A percentile compares a stretch with the other conserved stretches of the same genome.
These are phyloP conservation scores for Micronisus gabar DNA, from an alignment of 2,113 vertebrate species.

Conservation along the genomic window DNA sequence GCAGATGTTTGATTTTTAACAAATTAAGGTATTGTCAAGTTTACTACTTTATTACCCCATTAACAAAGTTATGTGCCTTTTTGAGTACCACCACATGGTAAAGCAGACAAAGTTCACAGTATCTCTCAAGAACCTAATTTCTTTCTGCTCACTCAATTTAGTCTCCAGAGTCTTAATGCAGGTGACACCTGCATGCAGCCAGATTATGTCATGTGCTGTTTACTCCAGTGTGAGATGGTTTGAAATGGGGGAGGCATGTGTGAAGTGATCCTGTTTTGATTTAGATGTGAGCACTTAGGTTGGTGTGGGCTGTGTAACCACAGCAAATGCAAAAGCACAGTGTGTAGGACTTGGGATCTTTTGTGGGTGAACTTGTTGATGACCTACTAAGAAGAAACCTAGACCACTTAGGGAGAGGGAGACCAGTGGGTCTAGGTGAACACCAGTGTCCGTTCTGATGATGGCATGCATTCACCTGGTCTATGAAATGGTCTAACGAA, in stretches of 20 bases:
- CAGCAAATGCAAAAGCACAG: background rate
- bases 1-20: background rate
- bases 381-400: background rate
- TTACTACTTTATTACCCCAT: background rate
- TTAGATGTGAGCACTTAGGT: background rate
- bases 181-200: accelerated
- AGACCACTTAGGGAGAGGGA: background rate
- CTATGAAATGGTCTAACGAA: background rate
- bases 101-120: background rate
- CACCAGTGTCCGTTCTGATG: accelerated
- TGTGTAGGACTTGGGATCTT: background rate
- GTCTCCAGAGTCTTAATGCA: background rate
- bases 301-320: background rate
- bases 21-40: background rate
- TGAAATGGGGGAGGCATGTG: background rate
- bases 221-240: accelerated
- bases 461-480: accelerated
- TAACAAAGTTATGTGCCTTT: accelerated
- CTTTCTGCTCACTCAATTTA: background rate
- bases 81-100: background rate
- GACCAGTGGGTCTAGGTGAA: background rate
- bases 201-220: accelerated
- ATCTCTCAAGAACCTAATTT: background rate
- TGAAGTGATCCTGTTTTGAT: background rate
- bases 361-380: background rate